These are phyloP conservation scores for Agrypnus murinus DNA, from an alignment of 2,888 invertebrate genomes.

Conservation along the genomic window DNA sequence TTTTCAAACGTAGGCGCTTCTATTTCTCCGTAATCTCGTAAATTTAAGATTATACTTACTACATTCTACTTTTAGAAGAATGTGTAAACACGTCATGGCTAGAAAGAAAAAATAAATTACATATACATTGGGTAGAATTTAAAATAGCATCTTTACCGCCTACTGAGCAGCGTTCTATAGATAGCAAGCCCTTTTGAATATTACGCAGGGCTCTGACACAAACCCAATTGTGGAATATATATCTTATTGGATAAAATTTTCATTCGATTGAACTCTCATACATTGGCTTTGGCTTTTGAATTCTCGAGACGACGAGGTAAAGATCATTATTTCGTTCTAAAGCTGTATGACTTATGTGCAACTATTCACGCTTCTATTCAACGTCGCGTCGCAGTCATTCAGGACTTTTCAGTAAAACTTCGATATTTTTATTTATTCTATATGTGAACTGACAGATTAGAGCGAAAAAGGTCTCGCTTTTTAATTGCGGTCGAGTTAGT, in stretches of 20 bases:
- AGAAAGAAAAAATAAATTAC: slow-evolving; percentile 6
- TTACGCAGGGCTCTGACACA: slow-evolving; percentile 30
- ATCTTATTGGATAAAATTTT: slow-evolving; percentile 45
- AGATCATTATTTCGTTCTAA: slow-evolving; percentile 31
- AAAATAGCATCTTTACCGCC: neutral
- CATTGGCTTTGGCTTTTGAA: slow-evolving; percentile 33
- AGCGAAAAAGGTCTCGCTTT: slow-evolving; percentile 9
- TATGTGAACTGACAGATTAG: slow-evolving; percentile 13
- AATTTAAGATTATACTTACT: too few species aligned
- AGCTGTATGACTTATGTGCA: slow-evolving; percentile 24
- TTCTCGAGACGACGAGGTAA: slow-evolving; percentile 26
- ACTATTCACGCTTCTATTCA: slow-evolving; percentile 25
- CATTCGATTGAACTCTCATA: slow-evolving; percentile 37
- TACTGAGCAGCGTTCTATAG: slow-evolving; percentile 26
- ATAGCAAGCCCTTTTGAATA: slow-evolving; percentile 31
- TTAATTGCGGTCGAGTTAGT: slow-evolving; percentile 12
- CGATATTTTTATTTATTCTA: slow-evolving; percentile 24
- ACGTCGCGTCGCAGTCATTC: neutral
- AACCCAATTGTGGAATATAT: slow-evolving; percentile 38
- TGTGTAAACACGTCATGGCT: slow-evolving; percentile 5
- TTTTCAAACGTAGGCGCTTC: too few species aligned
- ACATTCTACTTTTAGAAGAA: neutral
- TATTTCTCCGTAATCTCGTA: too few species aligned
- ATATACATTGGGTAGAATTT: slow-evolving; percentile 13
- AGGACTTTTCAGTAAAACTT: slow-evolving; percentile 14